Base-by-base conservation (phyloP, 1,140 invertebrate genomes). In the Nasonia giraulti region DNA sequence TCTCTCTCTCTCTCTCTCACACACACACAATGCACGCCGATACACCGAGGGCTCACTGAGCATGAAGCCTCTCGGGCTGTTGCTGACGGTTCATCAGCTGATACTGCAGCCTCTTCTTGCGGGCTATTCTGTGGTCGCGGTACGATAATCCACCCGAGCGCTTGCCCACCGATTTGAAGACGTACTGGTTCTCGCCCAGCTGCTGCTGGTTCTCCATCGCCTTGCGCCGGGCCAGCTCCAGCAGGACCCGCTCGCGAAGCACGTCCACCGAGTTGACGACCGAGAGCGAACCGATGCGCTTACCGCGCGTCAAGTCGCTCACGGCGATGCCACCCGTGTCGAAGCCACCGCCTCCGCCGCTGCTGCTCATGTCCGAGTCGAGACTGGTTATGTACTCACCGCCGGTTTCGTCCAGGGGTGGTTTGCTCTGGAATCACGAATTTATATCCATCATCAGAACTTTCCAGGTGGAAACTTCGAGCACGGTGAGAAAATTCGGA, bases 231-330 rank as follows among this genome's bases (percentile, higher is more conserved):
- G 94, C 94, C 69, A 95, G 89, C 89, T 95, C 94, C 33, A 95
- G 85, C 8, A 94, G 85, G 6, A 95, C 91, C 62, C 94, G 91
- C 68, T 95, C 90, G 20, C 95, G 91, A 4, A 95, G 88, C 0
- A 95, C 94, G 82, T 95, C 94, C 86, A 95, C 87, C 3, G 94
- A 93, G 89, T 94, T 94, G 3, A 94, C 93, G 40, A 95, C 94
- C 50, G 94, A 95, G 14, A 95, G 87, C 1, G 94, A 94, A 73
- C 91, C 91, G n/a, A 91, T 89, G 31, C 91, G 88, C 82, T 92
- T 92, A 7, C 88, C 87, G 0, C 91, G 89, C 6, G 82, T 47
- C 11, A 76, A 27, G 77, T 79, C 27, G 83, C 80, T 85, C 27
- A 55, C 23, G 1, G 31, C 81, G 37, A 78, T 75, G 23, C 82